Evolutionary conservation across 1,140 invertebrate species (phyloP).

Genomic region (Zaprionus nigranus): DNA sequence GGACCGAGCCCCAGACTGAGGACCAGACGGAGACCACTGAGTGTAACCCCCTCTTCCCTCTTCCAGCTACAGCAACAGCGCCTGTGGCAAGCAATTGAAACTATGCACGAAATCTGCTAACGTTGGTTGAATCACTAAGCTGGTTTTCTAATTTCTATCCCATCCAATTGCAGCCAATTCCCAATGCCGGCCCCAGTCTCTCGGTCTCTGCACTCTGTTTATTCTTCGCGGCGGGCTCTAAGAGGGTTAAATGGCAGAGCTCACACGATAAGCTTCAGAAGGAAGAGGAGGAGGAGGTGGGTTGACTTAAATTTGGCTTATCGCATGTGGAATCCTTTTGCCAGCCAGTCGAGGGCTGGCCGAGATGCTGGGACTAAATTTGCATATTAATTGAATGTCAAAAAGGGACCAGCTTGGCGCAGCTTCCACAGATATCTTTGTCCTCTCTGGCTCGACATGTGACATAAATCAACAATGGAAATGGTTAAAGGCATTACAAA

Average conservation of each 20-base stretch:
- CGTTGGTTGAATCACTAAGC: conserved; percentile 72
- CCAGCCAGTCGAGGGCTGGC: conserved; percentile 17
- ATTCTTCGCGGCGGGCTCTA: conserved; percentile 36
- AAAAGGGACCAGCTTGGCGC: conserved; percentile 60
- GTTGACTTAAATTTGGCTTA: conserved; percentile 45
- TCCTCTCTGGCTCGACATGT: neutral
- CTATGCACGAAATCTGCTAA: conserved; percentile 74
- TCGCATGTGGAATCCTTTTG: conserved; percentile 40
- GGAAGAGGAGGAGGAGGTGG: neutral
- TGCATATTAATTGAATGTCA: conserved; percentile 82
- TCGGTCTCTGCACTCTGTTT: conserved; percentile 31
- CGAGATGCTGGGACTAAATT: conserved; percentile 53
- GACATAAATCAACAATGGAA: conserved; percentile 10
- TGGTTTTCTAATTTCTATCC: conserved; percentile 69
- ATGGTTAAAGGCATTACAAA: neutral
- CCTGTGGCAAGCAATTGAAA: conserved; percentile 64
- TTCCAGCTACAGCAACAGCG: neutral
- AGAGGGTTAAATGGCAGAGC: conserved; percentile 34
- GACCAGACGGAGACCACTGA: conserved; percentile 18
- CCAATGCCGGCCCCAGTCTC: conserved; percentile 6
- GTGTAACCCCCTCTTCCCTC: neutral
- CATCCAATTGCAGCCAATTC: conserved; percentile 7
- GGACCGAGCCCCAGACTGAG: conserved; percentile 30
- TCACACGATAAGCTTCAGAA: neutral
- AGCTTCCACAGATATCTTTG: conserved; percentile 30